Evolutionary conservation across 2,797 vertebrate genomes (phyloP).

Genomic region (Menidia menidia): DNA sequence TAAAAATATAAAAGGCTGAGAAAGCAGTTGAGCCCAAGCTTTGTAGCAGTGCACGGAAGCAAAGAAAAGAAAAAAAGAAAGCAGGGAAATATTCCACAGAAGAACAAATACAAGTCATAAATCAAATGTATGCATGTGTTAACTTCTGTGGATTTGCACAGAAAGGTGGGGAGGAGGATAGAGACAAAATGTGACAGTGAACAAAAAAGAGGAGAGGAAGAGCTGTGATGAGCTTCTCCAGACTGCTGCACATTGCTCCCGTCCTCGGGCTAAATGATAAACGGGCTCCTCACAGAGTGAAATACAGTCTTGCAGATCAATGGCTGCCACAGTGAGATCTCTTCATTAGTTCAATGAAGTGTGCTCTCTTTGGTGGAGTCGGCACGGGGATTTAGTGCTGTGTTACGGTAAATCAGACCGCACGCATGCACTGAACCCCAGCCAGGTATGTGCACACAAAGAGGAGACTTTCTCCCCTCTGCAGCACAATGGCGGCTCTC

Average conservation of each 20-base stretch:
- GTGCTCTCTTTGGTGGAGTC: constrained; percentile 32
- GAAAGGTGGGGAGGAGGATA: constrained; percentile 5
- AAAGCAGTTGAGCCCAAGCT: constrained; percentile 14
- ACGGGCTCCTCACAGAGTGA: constrained; percentile 36
- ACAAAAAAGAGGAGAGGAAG: background rate
- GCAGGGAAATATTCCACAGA: constrained; percentile 29
- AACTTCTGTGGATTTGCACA: constrained; percentile 9
- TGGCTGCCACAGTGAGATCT: constrained; percentile 55
- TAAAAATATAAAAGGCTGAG: constrained; percentile 15
- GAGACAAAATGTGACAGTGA: constrained; percentile 6
- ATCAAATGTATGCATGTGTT: constrained; percentile 29
- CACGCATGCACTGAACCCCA: constrained; percentile 16
- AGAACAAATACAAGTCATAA: constrained; percentile 36
- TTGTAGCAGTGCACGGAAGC: background rate
- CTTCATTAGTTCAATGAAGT: constrained; percentile 72
- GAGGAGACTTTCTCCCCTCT: constrained; percentile 21
- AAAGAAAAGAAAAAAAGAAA: constrained; percentile 34
- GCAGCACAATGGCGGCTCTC: constrained; percentile 41
- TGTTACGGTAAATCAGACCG: constrained; percentile 56
- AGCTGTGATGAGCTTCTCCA: constrained; percentile 32
- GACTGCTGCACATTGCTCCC: constrained; percentile 33
- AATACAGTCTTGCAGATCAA: constrained; percentile 63
- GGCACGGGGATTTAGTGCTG: constrained; percentile 46
- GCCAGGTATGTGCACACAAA: background rate
- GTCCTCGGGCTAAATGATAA: constrained; percentile 55